Conservation (phyloP, 2,113 vertebrate species). For the Dicrurus megarhynchus region DNA sequence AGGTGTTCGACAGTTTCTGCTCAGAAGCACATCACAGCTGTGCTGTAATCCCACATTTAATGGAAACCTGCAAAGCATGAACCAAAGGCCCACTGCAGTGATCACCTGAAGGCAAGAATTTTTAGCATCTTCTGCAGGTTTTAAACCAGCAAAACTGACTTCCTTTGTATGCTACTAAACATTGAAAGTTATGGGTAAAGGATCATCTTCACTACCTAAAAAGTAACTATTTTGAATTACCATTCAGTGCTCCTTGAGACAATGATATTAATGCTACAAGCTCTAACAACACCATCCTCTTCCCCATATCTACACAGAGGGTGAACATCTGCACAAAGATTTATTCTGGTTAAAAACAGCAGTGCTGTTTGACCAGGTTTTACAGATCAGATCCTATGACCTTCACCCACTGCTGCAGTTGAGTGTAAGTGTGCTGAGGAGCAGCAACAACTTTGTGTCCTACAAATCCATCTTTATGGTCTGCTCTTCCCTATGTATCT, state of each 20-base stretch:
- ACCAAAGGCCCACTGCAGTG: background rate
- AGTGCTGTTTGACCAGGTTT: background rate
- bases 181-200: background rate
- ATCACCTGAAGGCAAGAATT: background rate
- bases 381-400: background rate
- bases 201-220: background rate
- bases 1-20: background rate
- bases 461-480: background rate
- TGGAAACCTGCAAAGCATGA: background rate
- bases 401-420: background rate
- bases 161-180: background rate
- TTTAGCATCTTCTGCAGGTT: background rate
- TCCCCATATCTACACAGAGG: background rate
- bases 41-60: background rate
- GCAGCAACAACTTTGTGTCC: background rate
- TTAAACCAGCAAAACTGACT: background rate
- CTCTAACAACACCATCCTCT: background rate
- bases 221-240: background rate
- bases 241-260: background rate
- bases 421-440: background rate
- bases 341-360: background rate
- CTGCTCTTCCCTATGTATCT: background rate
- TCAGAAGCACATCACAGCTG: background rate
- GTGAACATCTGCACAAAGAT: background rate
- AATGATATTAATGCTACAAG: background rate